Base-by-base conservation (phyloP, 1,140 invertebrate genomes). In the Megalonaias nervosa region DNA sequence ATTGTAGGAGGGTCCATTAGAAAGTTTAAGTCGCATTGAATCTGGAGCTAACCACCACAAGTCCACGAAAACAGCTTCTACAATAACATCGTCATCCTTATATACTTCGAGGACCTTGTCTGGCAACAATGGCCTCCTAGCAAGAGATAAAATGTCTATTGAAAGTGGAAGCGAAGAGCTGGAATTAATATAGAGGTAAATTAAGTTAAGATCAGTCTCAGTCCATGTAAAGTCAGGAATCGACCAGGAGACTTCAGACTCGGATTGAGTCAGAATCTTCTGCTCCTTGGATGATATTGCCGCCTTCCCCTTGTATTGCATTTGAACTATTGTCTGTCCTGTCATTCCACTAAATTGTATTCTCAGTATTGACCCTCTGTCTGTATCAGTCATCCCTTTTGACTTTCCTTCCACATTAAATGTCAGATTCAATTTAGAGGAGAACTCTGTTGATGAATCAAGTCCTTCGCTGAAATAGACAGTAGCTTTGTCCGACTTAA, bases 31-130 rank as follows among this genome's bases (percentile, higher is more conserved):
- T 2, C 70, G 65, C 82, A 83, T 83, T 5, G 73, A 60, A 16
- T 83, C 73, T 11, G 80, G 80, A 70, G 74, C 74, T 5, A 74
- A 57, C 82, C 82, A 83, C 82, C 82, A 83, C 58, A 83, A 83
- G 61, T 83, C 80, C 21, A 81, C 69, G 17, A 77, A 75, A 15
- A 83, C 80, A 12, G 62, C 82, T 23, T 81, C 82, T n/a, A 83
- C 61, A 6, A 77, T 77, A 6, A 74, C 65, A 48, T 80, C 74
- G 57, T 75, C 73, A 48, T 71, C 71, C 56, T 67, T 58, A 57
- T 81, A 81, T 59, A 83, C 59, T 2, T 69, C 74, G 13, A 58
- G 21, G 11, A 77, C 75, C 38, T 62, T 58, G 19, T 83, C 80
- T 9, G 75, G 55, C 9, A 79, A 23, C 75, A 81, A 70, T 17